These are phyloP conservation scores for Hypsopygia costalis DNA, from an alignment of 2,888 invertebrate genomes.

Conservation along the genomic window DNA sequence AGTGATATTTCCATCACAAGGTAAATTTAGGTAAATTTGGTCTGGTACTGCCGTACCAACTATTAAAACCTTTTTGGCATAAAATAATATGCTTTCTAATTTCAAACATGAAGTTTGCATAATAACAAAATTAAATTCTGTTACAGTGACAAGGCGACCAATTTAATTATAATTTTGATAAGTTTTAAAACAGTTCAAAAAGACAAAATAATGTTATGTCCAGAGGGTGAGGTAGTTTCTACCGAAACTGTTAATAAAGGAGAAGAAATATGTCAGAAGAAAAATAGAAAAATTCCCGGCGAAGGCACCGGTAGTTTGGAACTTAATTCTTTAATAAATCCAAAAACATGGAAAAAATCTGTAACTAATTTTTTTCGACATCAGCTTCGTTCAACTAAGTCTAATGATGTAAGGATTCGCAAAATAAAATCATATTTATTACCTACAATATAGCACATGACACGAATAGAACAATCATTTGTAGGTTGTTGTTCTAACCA, in stretches of 20 bases:
- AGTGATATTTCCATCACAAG: no score
- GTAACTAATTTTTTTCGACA: slow-evolving; percentile 68
- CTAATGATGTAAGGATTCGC: slow-evolving; percentile 59
- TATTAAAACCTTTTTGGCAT: no score
- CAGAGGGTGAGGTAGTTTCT: slow-evolving; percentile 53
- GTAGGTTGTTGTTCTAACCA: no score
- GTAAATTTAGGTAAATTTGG: no score
- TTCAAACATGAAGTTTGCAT: slow-evolving; percentile 22
- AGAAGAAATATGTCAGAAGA: slow-evolving; percentile 39
- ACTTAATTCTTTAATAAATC: slow-evolving; percentile 55
- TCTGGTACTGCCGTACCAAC: no score
- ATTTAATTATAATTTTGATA: slow-evolving; percentile 45
- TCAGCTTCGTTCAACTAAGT: slow-evolving; percentile 64
- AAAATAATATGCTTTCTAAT: slow-evolving; percentile 22
- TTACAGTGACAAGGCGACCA: slow-evolving; percentile 20
- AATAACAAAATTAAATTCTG: background rate
- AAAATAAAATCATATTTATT: no score
- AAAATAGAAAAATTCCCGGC: slow-evolving; percentile 42
- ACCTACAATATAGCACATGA: no score
- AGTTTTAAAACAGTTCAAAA: slow-evolving; percentile 37
- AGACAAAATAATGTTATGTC: slow-evolving; percentile 55
- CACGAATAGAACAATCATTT: no score
- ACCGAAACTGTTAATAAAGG: slow-evolving; percentile 45
- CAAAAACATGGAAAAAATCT: slow-evolving; percentile 71
- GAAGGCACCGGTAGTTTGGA: slow-evolving; percentile 53